Percentiles rank a stretch among this genome's conserved stretches.
phyloP scores from a whole-genome alignment of 2,888 invertebrate species.

The Athalia cordata region DNA sequence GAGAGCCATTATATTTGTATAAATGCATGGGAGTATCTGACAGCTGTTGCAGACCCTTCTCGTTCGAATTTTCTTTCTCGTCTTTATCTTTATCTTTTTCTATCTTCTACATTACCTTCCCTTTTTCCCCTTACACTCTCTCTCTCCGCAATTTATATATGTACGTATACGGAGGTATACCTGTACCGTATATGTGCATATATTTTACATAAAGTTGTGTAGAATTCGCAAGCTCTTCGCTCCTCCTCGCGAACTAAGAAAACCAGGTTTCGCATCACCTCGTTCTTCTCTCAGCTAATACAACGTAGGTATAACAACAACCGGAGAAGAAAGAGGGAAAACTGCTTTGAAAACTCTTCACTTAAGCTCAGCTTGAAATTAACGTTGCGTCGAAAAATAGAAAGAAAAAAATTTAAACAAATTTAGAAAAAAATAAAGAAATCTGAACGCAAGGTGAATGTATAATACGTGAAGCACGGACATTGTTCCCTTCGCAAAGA shows the following conservation, averaged over 20 bases:
- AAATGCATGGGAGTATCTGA: conserved; percentile 61
- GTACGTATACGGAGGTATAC: too few species aligned
- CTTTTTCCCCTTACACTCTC: too few species aligned
- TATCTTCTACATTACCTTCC: too few species aligned
- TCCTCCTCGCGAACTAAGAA: conserved; percentile 32
- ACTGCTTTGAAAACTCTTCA: conserved; percentile 55
- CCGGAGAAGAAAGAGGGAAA: background rate
- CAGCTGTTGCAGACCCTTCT: conserved; percentile 58
- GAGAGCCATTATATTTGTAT: conserved; percentile 61
- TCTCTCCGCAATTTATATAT: too few species aligned
- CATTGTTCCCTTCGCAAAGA: background rate
- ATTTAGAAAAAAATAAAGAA: background rate
- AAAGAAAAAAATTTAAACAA: background rate
- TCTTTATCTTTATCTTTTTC: too few species aligned
- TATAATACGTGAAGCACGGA: background rate
- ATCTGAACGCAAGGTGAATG: background rate
- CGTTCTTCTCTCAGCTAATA: conserved; percentile 35
- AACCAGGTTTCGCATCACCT: conserved; percentile 33
- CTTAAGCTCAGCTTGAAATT: conserved; percentile 45
- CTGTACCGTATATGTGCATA: too few species aligned
- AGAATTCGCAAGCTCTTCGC: conserved; percentile 8
- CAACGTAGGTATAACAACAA: conserved; percentile 47
- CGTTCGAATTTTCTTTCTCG: conserved; percentile 26
- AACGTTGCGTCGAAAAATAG: conserved; percentile 3
- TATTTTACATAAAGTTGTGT: too few species aligned